Evolutionary conservation across 2,113 vertebrate species (phyloP).

Genomic region (Orycteropus afer): DNA sequence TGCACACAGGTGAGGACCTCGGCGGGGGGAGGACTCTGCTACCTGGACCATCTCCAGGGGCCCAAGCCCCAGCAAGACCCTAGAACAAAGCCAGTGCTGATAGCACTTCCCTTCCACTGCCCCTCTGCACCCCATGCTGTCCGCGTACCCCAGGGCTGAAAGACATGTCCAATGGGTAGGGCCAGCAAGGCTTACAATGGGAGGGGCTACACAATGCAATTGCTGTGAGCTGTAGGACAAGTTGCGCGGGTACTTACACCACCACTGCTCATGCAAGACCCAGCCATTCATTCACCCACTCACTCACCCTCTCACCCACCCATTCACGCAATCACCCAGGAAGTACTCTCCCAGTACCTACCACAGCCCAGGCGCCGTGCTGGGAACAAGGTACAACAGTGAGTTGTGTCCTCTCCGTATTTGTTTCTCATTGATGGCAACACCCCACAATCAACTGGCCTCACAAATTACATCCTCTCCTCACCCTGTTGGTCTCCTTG

Average conservation of each 20-base stretch:
- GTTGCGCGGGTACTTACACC: accelerated
- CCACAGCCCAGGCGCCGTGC: not conserved
- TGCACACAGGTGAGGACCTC: too few species aligned
- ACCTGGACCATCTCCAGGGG: not conserved
- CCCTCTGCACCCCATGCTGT: not conserved
- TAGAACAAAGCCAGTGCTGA: accelerated
- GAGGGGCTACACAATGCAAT: not conserved
- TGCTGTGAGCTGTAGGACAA: not conserved
- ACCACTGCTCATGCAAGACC: not conserved
- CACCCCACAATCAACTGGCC: accelerated
- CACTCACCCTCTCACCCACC: accelerated
- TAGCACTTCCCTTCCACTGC: accelerated
- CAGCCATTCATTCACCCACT: not conserved
- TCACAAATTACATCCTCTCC: too few species aligned
- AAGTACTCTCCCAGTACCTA: not conserved
- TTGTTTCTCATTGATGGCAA: not conserved
- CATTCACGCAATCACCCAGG: too few species aligned
- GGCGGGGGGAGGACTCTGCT: not conserved
- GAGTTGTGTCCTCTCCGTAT: accelerated
- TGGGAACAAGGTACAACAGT: accelerated
- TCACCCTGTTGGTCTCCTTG: not conserved
- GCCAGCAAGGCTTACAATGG: not conserved
- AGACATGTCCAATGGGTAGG: not conserved
- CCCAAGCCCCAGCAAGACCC: not conserved
- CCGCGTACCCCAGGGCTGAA: accelerated